These are phyloP conservation scores for Phodopus roborovskii DNA, from an alignment of 2,113 vertebrate genomes.

Conservation along the genomic window DNA sequence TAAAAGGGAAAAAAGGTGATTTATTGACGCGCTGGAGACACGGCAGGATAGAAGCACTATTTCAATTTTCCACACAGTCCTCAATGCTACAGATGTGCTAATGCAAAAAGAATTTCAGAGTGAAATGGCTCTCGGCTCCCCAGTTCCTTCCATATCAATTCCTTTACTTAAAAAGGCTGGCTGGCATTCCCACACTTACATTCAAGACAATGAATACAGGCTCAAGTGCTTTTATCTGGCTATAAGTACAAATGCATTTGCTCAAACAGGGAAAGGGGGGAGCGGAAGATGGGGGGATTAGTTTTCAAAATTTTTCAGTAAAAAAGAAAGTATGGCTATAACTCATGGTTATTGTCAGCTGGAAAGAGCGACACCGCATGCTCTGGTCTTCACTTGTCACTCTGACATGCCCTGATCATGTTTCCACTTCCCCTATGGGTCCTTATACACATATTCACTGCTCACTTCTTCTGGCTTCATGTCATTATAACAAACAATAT, in stretches of 20 bases:
- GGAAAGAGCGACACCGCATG: not conserved
- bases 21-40: conserved; percentile 92
- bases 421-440: not conserved
- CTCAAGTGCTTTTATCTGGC: conserved; percentile 27
- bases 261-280: not conserved
- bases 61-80: conserved; percentile 94
- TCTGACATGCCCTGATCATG: not conserved
- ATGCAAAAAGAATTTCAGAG: conserved; percentile 90
- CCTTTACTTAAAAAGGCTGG: conserved; percentile 78
- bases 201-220: conserved; percentile 18
- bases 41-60: conserved; percentile 88
- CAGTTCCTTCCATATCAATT: conserved; percentile 76
- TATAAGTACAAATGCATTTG: conserved; percentile 36
- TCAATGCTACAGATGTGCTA: conserved; percentile 90
- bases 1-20: conserved; percentile 93
- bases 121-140: conserved; percentile 81
- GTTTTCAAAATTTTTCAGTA: conserved; percentile 23
- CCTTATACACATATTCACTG: not conserved
- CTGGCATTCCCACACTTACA: conserved; percentile 57
- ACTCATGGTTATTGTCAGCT: not conserved
- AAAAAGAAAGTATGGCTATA: conserved; percentile 13
- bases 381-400: not conserved
- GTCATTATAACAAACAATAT: not conserved
- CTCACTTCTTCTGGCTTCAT: not conserved
- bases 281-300: not conserved